Evolutionary conservation across 2,888 invertebrate genomes (phyloP), one percentile per base, ranked within the genome.

Genomic region (Galerucella nymphaeae): DNA sequence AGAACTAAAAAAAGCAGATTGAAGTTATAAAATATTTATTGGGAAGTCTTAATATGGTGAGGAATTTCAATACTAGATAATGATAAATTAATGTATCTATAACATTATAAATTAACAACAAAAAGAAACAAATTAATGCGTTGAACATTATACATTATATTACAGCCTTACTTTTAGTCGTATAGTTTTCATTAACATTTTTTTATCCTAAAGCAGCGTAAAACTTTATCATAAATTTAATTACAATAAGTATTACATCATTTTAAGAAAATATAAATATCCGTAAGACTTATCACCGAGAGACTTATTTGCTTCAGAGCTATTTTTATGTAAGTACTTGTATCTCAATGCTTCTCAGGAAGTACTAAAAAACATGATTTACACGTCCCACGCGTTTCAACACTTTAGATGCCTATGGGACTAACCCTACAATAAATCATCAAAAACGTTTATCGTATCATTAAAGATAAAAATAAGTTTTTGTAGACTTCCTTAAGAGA

Each of bases 291-390:
- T n/a, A n/a, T n/a, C n/a, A n/a, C n/a, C n/a, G n/a, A n/a, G n/a
- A n/a, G n/a, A n/a, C n/a, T n/a, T n/a, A n/a, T n/a, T 59, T 38
- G 59, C 59, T 59, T 59, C 9, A 23, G 14, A 59, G 23, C 16
- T 59, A 59, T 58, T 58, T 58, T 58, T 59, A 59, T 59, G 30
- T 38, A 59, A 59, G 61, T 42, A 41, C 61, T 41, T 42, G 42
- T 16, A 62, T 42, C 16, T 42, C 11, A 42, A n/a, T 62, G 61
- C 30, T 62, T 11, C 41, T 42, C 30, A 42, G 38, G 42, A 42
- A 62, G 18, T 38, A 62, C 42, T 62, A 62, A 62, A 23, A 62
- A 18, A 42, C 42, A 62, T 62, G 61, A 62, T 62, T 62, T 62
- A 62, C 42, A 42, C 41, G 18, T 9, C n/a, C 61, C 61, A 42